Percentiles rank a stretch among this genome's conserved stretches.
Evolutionary conservation across 2,888 invertebrate genomes (phyloP).

Genomic region (Agonopterix arenella): DNA sequence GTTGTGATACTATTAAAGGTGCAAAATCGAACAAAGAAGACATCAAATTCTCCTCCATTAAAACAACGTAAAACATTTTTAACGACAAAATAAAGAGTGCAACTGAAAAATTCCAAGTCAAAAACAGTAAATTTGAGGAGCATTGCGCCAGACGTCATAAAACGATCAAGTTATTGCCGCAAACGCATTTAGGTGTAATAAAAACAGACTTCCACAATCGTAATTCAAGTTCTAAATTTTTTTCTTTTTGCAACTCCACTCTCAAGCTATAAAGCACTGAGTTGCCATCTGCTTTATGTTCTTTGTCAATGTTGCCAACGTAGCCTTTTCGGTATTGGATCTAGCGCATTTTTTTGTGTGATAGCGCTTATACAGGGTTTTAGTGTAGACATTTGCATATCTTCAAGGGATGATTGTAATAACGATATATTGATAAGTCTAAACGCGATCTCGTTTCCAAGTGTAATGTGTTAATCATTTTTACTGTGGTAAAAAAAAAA

Average conservation of each 20-base stretch:
- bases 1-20: no score
- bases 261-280: constrained; percentile 14
- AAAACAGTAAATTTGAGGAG: constrained; percentile 42
- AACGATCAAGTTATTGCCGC: constrained; percentile 58
- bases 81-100: constrained; percentile 12
- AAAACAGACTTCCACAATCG: constrained; percentile 51
- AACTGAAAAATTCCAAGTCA: constrained; percentile 17
- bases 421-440: no score
- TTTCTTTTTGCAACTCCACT: constrained; percentile 20
- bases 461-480: no score
- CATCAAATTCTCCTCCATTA: constrained; percentile 17
- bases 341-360: no score
- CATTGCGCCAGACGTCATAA: constrained; percentile 43
- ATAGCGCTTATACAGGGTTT: no score
- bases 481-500: no score
- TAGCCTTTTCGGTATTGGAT: no score
- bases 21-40: no score
- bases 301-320: constrained; percentile 6
- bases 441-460: no score
- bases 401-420: no score
- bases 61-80: constrained; percentile 26
- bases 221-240: constrained; percentile 49
- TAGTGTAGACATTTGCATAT: no score
- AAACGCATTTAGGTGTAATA: constrained; percentile 56
- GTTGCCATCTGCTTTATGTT: constrained; percentile 23